Evolutionary conservation across 2,888 invertebrate species (phyloP).

Genomic region (Stenolophus ochropezus): DNA sequence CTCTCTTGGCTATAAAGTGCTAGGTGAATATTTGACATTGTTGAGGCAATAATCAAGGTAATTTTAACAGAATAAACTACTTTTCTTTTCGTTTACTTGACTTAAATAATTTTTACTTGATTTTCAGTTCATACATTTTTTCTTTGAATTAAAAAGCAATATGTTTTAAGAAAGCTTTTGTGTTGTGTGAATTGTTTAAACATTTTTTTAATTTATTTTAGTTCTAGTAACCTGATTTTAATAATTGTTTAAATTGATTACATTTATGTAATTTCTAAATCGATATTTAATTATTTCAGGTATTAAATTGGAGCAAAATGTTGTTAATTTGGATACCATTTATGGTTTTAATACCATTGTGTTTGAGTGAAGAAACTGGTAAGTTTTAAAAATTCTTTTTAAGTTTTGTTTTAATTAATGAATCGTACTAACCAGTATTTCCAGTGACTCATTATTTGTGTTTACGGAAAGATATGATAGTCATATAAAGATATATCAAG

Average conservation of each 20-base stretch:
- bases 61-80: slow-evolving; percentile 8
- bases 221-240: background rate
- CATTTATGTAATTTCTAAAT: slow-evolving; percentile 4
- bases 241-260: background rate
- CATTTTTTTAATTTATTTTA: background rate
- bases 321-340: slow-evolving; percentile 38
- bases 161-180: background rate
- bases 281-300: slow-evolving; percentile 34
- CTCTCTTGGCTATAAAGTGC: slow-evolving; percentile 28
- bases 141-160: background rate
- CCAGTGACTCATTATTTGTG: background rate
- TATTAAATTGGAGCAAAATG: slow-evolving; percentile 22
- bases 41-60: slow-evolving; percentile 41
- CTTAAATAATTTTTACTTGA: background rate
- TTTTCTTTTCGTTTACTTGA: background rate
- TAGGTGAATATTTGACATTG: slow-evolving; percentile 40
- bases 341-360: slow-evolving; percentile 28
- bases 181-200: background rate
- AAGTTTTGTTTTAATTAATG: too few relatives aligned
- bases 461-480: background rate
- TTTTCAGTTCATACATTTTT: background rate
- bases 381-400: too few relatives aligned
- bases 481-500: background rate
- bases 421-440: background rate
- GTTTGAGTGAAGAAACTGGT: slow-evolving; percentile 50